Evolutionary conservation across 2,797 vertebrate species (phyloP).

Genomic region (Odontamblyopus rebecca): DNA sequence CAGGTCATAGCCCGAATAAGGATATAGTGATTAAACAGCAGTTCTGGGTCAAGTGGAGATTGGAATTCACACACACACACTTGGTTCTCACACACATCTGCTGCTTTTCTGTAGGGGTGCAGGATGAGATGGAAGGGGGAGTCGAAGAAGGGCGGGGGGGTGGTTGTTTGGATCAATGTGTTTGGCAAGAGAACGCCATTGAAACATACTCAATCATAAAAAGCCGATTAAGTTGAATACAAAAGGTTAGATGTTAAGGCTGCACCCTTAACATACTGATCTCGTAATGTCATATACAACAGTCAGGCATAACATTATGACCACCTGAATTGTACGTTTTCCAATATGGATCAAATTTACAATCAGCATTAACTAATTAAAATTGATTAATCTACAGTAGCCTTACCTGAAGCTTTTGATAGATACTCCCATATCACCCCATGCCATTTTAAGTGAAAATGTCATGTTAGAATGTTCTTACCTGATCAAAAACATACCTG

Average conservation of each 20-base stretch:
- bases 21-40: constrained; percentile 64
- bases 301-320: neutral
- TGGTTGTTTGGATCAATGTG: constrained; percentile 30
- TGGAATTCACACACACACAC: constrained; percentile 52
- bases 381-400: neutral
- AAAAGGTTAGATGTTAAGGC: constrained; percentile 18
- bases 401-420: constrained; percentile 8
- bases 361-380: neutral
- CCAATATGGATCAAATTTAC: neutral
- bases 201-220: constrained; percentile 47
- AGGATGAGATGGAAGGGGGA: neutral
- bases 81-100: constrained; percentile 61
- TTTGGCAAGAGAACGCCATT: constrained; percentile 30
- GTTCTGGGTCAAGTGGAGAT: constrained; percentile 72
- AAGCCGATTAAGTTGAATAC: constrained; percentile 47
- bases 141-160: neutral
- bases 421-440: neutral
- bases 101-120: constrained; percentile 51
- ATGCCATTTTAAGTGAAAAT: too few species aligned
- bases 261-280: constrained; percentile 28
- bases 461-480: too few species aligned
- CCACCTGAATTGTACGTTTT: neutral
- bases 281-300: neutral
- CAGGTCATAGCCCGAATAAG: constrained; percentile 61
- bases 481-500: too few species aligned